phyloP scores from a whole-genome alignment of 2,888 invertebrate genomes.

The Heterodera filipjevi region DNA sequence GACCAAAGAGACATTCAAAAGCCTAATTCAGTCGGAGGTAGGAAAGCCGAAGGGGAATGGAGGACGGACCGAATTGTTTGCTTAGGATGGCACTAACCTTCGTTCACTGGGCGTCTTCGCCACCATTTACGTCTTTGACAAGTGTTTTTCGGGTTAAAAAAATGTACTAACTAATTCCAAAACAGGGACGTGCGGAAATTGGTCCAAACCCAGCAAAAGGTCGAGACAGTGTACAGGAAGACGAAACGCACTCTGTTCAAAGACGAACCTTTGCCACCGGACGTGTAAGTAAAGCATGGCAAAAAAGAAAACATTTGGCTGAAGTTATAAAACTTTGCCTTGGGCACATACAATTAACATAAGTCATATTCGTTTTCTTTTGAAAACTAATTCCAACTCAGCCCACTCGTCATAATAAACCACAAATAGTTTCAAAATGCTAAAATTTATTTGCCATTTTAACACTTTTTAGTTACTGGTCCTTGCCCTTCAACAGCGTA shows the following conservation, averaged over 20 bases:
- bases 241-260: slow-evolving; percentile 54
- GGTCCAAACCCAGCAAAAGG: slow-evolving; percentile 58
- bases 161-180: neutral
- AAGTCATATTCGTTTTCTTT: no score
- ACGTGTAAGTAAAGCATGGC: slow-evolving; percentile 45
- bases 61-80: neutral
- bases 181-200: slow-evolving; percentile 52
- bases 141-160: neutral
- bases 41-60: neutral
- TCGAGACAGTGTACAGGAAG: slow-evolving; percentile 59
- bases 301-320: no score
- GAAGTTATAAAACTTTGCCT: no score
- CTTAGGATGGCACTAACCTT: slow-evolving; percentile 52
- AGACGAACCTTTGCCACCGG: slow-evolving; percentile 63
- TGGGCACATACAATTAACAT: no score
- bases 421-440: no score
- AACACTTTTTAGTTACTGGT: slow-evolving; percentile 43
- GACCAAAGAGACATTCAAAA: slow-evolving; percentile 57
- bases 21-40: slow-evolving; percentile 58
- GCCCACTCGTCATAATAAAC: no score
- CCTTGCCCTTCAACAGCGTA: slow-evolving; percentile 62
- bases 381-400: no score
- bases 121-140: slow-evolving; percentile 63
- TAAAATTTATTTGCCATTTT: slow-evolving; percentile 26
- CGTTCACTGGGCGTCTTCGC: slow-evolving; percentile 63